Evolutionary conservation across 2,797 vertebrate genomes (phyloP), one percentile per base, ranked within the genome.

Genomic region (Pangasius sanitwongsei): DNA sequence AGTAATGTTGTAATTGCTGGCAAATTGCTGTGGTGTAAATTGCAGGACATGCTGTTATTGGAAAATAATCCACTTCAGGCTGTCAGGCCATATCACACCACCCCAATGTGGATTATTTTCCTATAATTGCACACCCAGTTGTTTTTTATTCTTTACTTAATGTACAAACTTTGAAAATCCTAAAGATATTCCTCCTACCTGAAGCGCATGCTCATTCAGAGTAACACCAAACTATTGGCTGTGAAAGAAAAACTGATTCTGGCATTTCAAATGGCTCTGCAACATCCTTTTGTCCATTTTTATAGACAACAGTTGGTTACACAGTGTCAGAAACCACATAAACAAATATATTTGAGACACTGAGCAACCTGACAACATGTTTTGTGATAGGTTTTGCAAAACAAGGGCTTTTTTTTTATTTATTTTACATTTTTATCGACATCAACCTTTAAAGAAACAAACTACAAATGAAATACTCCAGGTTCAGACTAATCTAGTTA

Each of bases 401-500:
- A 9, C 25, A 18, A 25, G 9, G 25, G 3, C 13, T 5, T 44
- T 44, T 44, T 44, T n/a, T n/a, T n/a, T n/a, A 6, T 44, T 6
- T 44, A 44, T 44, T 44, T 0, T 16, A 34, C 2, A 55, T 57
- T 57, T 37, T 59, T 23, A 65, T 83, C 3, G 28, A 41, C 28
- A 37, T 57, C 57, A 37, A 81, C 18, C 20, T 80, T 8, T 34
- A 34, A 15, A 4, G 77, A 28, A 53, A 11, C 28, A 57, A 44
- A 61, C 25, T 83, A 15, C 12, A 6, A 28, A 61, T 25, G 15
- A 82, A 82, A 82, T 82, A 25, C 23, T 82, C 34, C 7, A 25
- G 18, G 77, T 82, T 88, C 65, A 37, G 70, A 50, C 41, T 65
- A 48, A 67, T 67, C n/a, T 75, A 72, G 74, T 82, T 87, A 78